A percentile compares a stretch with the other conserved stretches of the same genome.
phyloP scores from a whole-genome alignment of 2,888 invertebrate species.

The Drosophila pseudotakahashii region DNA sequence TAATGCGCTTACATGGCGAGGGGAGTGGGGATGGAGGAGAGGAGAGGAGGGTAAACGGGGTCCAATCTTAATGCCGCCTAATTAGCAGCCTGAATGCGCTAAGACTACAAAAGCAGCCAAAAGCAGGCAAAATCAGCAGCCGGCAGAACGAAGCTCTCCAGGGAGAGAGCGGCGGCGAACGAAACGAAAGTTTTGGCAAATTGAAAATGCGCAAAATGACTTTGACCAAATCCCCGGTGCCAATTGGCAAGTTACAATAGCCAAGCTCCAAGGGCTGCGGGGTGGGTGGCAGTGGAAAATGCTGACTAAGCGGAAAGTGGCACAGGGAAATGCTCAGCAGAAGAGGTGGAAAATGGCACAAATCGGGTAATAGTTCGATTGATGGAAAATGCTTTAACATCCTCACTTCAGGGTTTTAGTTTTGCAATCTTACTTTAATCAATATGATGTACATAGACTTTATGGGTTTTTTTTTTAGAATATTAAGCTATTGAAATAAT shows the following conservation, averaged over 20 bases:
- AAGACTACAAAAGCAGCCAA: constrained; percentile 77
- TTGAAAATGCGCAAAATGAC: constrained; percentile 78
- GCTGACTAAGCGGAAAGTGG: constrained; percentile 37
- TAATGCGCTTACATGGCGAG: constrained; percentile 63
- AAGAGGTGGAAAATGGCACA: constrained; percentile 14
- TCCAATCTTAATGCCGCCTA: constrained; percentile 72
- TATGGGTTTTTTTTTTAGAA: no score
- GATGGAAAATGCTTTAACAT: constrained; percentile 1
- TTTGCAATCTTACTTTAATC: not conserved
- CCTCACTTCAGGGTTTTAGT: no score
- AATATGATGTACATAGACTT: no score
- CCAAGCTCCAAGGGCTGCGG: not conserved
- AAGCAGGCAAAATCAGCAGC: constrained; percentile 51
- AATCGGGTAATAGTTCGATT: constrained; percentile 3
- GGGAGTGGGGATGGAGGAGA: not conserved
- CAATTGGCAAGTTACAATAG: constrained; percentile 75
- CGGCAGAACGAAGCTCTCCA: constrained; percentile 44
- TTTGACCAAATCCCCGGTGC: constrained; percentile 77
- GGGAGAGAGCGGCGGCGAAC: constrained; percentile 26
- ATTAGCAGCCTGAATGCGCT: constrained; percentile 79
- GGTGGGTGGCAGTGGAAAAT: constrained; percentile 15
- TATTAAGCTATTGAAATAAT: no score
- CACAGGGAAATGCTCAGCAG: constrained; percentile 27
- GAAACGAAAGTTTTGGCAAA: constrained; percentile 69
- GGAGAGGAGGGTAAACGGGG: not conserved